Evolutionary conservation across 2,113 vertebrate species (phyloP), one percentile per base, ranked within the genome.

Genomic region (Psittacus erithacus): DNA sequence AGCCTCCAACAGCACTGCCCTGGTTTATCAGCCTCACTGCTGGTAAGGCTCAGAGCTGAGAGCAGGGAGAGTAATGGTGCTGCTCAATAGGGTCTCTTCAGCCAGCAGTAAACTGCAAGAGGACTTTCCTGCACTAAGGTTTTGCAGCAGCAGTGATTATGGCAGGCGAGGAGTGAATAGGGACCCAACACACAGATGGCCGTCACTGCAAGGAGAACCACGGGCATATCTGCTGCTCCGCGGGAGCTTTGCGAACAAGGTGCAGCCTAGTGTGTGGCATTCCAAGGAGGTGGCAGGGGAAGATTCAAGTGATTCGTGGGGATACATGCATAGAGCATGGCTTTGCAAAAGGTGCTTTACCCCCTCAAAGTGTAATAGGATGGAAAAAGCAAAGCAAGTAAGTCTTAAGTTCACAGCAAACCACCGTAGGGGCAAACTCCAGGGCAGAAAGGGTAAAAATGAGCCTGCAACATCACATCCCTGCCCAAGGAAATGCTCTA

Each of bases 121-220:
- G 46, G 65, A 20, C 65, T 41, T 41, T 9, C 28, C 50, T 8
- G 5, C 22, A 29, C 46, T 0, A 3, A 74, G 23, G 18, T 22
- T 88, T 68, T 53, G 46, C 39, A 84, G 31, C 50, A 22, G 74
- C 65, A 59, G 41, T 24, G 50, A 28, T 35, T 15, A 78, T 0
- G 6, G 65, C 50, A 71, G 29, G 38, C 0, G 0, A 19, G 46
- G 52, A 43, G 39, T 13, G 39, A 28, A 18, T 0, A 60, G 41
- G 28, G 50, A 59, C 57, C 23, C 20, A 17, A 28, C 9, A 3
- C 73, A 7, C 24, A 41, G 57, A 8, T 11, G 9, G 44, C 7
- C 8, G 6, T 52, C 4, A 0, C 33, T 52, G 8, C 49, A n/a
- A 31, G 38, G 44, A 27, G 16, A 19, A 18, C 20, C 1, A 0